These are phyloP conservation scores for Alcedo atthis DNA, from an alignment of 2,797 vertebrate genomes.

Conservation along the genomic window DNA sequence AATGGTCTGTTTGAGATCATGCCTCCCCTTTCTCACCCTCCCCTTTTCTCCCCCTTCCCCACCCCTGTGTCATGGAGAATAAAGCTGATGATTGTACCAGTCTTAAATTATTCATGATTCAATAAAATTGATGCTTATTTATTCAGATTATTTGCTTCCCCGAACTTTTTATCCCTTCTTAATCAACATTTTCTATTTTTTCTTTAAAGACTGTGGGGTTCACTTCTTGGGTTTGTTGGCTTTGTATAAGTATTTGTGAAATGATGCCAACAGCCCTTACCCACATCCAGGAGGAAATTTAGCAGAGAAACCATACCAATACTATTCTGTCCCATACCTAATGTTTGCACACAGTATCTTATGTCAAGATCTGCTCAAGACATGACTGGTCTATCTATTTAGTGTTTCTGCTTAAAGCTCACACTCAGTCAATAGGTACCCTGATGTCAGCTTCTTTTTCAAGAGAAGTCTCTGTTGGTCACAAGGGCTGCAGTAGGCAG, in stretches of 20 bases:
- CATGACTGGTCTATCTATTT: no score
- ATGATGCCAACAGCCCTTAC: not conserved
- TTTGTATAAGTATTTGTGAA: not conserved
- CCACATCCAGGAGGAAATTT: not conserved
- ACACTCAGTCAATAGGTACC: rapidly evolving
- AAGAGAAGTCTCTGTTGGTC: not conserved
- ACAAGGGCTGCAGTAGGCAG: not conserved
- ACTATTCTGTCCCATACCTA: not conserved
- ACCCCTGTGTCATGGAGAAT: constrained; percentile 78
- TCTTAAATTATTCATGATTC: constrained; percentile 99
- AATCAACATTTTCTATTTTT: not conserved
- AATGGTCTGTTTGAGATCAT: constrained; percentile 81
- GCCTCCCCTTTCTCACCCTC: constrained; percentile 43
- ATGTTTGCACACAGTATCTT: not conserved
- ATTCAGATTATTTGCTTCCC: constrained; percentile 80
- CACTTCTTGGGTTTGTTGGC: not conserved
- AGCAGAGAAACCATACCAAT: not conserved
- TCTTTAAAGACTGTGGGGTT: not conserved
- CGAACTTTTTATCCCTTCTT: constrained; percentile 12
- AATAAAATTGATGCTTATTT: constrained; percentile 99
- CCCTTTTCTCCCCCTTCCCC: not conserved
- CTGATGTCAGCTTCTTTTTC: not conserved
- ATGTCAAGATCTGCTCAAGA: not conserved
- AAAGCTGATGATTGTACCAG: constrained; percentile 95
- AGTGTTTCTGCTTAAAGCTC: no score